phyloP scores from a whole-genome alignment of 2,797 vertebrate species.

The Cirrhinus molitorella region DNA sequence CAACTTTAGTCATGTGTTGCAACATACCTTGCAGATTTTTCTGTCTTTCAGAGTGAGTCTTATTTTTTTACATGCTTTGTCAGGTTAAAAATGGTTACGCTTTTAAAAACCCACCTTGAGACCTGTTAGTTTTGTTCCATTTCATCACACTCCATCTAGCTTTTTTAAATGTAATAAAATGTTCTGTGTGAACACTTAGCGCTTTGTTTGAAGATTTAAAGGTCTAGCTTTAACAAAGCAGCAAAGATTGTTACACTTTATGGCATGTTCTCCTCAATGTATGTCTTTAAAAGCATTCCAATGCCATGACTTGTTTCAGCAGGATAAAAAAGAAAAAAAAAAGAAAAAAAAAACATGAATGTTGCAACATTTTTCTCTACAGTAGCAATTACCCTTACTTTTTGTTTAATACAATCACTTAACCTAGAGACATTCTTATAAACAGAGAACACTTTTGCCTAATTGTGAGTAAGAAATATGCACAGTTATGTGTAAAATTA shows the following conservation, averaged over 20 bases:
- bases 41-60: neutral
- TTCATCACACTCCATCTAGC: neutral
- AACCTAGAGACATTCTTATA: constrained; percentile 49
- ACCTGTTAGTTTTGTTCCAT: neutral
- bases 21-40: neutral
- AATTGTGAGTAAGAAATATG: constrained; percentile 61
- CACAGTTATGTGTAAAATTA: constrained; percentile 57
- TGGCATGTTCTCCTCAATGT: neutral
- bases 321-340: neutral
- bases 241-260: neutral
- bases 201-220: constrained; percentile 13
- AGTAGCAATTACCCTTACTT: constrained; percentile 10
- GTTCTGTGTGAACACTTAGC: neutral
- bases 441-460: constrained; percentile 43
- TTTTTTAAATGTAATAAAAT: neutral
- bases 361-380: constrained; percentile 15
- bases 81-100: neutral
- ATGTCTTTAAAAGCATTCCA: neutral
- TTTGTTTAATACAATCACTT: constrained; percentile 56
- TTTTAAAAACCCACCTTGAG: neutral
- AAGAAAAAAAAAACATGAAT: too few species aligned
- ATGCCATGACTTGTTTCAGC: neutral
- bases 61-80: neutral
- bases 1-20: too few species aligned
- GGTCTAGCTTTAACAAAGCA: neutral